Percentiles rank a stretch among this genome's conserved stretches.
Evolutionary conservation across 2,888 invertebrate genomes (phyloP).

Genomic region (Hydraecia micacea): DNA sequence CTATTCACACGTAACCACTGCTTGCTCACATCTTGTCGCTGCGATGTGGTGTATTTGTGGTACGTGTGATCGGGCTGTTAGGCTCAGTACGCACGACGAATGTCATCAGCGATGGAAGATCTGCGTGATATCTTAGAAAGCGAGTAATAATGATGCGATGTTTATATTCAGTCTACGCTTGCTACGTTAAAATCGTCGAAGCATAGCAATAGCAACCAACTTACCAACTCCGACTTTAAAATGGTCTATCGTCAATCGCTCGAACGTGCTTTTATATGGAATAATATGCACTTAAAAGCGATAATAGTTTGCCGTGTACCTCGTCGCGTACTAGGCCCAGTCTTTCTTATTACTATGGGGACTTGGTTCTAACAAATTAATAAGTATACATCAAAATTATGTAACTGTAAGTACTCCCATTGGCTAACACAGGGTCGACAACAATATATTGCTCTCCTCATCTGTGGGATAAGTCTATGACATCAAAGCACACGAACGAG

Average conservation of each 20-base stretch:
- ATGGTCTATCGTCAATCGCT: neutral
- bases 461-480: slow-evolving; percentile 9
- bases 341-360: neutral
- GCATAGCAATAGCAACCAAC: slow-evolving; percentile 14
- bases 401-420: slow-evolving; percentile 3
- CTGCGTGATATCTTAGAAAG: slow-evolving; percentile 37
- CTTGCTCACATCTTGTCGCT: neutral
- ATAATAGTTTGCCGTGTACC: slow-evolving; percentile 1
- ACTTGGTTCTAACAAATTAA: neutral
- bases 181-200: slow-evolving; percentile 18
- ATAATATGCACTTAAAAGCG: slow-evolving; percentile 1
- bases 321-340: neutral
- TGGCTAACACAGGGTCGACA: neutral
- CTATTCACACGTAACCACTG: neutral
- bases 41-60: neutral
- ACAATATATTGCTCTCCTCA: slow-evolving; percentile 21
- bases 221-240: slow-evolving; percentile 10
- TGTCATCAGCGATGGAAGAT: slow-evolving; percentile 39
- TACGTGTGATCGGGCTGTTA: neutral
- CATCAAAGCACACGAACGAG: slow-evolving; percentile 2
- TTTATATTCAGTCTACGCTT: slow-evolving; percentile 39
- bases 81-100: slow-evolving; percentile 14
- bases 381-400: slow-evolving; percentile 1
- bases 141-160: slow-evolving; percentile 29
- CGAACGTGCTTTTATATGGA: neutral